These are phyloP conservation scores for Hydrozoanthus tunicans DNA, from an alignment of 64 coral and sea anemone species.

Conservation along the genomic window DNA sequence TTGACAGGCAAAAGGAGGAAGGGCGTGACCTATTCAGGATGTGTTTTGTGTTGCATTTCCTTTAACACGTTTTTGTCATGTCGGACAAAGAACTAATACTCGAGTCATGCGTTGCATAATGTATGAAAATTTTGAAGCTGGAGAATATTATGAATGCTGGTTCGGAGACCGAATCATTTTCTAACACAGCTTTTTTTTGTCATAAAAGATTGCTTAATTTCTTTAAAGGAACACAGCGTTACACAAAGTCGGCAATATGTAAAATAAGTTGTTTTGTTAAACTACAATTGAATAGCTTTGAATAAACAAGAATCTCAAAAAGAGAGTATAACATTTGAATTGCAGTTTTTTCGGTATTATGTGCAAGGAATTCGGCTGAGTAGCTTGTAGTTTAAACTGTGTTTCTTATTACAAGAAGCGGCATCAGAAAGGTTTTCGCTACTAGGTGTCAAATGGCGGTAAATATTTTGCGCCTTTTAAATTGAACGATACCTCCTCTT, in stretches of 20 bases:
- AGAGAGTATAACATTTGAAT: too few species aligned
- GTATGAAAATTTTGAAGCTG: too few species aligned
- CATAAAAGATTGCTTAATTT: too few species aligned
- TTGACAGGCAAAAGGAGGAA: neutral
- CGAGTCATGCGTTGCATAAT: too few species aligned
- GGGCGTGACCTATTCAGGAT: neutral
- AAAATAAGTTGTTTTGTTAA: too few species aligned
- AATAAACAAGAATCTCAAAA: too few species aligned
- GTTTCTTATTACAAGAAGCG: neutral
- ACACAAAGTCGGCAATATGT: too few species aligned
- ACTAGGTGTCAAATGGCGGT: neutral
- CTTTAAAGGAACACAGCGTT: too few species aligned
- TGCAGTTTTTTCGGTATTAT: neutral
- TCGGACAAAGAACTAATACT: neutral
- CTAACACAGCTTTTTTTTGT: too few species aligned
- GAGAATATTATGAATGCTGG: too few species aligned
- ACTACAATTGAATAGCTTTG: too few species aligned
- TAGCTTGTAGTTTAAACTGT: neutral
- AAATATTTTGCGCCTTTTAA: conserved; percentile 20
- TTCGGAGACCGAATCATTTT: too few species aligned
- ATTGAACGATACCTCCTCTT: neutral
- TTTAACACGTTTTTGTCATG: neutral
- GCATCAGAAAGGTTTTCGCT: neutral
- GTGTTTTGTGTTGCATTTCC: conserved; percentile 3
- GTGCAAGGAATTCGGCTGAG: neutral